Percentiles rank a stretch among this genome's conserved stretches.
phyloP scores from a whole-genome alignment of 2,113 vertebrate species.

The Python bivittatus region DNA sequence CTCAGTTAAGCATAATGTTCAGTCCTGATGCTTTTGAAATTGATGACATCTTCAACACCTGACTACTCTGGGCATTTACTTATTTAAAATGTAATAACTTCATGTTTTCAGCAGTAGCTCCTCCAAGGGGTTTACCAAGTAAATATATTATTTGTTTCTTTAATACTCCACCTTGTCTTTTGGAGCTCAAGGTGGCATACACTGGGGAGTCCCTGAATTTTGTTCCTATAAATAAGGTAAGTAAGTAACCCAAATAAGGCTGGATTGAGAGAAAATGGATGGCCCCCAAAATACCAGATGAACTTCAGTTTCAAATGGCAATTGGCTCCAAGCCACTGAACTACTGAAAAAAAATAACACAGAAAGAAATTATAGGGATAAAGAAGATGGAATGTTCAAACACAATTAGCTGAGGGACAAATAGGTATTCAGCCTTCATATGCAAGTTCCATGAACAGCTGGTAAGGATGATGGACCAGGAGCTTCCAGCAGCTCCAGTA shows the following conservation, averaged over 20 bases:
- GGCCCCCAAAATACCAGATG: neutral
- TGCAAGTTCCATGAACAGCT: neutral
- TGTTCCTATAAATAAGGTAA: neutral
- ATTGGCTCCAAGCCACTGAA: neutral
- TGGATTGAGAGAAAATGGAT: neutral
- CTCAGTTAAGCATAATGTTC: neutral
- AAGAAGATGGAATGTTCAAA: neutral
- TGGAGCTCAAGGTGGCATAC: no score
- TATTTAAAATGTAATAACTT: neutral
- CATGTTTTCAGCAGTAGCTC: neutral
- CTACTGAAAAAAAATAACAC: neutral
- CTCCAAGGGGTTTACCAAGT: neutral
- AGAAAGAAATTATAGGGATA: neutral
- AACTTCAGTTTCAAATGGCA: neutral
- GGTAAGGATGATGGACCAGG: neutral
- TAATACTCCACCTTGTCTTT: neutral
- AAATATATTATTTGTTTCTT: neutral
- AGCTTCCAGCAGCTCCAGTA: neutral
- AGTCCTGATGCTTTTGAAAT: slow-evolving; percentile 12
- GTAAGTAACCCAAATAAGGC: neutral
- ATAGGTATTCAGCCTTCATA: neutral
- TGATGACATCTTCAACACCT: neutral
- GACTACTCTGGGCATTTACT: neutral
- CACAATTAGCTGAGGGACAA: neutral
- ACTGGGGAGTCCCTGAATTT: neutral